phyloP scores from a whole-genome alignment of 2,797 vertebrate genomes.

The Botia almorhae region DNA sequence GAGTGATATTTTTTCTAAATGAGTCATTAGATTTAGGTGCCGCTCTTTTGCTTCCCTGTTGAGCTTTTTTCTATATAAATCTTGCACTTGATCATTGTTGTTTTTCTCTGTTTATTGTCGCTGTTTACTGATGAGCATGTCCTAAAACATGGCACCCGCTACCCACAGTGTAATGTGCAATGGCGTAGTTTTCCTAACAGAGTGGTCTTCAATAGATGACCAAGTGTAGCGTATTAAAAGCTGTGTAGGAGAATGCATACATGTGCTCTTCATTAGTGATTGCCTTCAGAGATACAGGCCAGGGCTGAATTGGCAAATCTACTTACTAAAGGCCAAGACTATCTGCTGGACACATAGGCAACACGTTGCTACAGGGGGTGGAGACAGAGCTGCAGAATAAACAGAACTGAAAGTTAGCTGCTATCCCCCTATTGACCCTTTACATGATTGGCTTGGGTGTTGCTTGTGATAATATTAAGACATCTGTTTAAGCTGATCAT shows the following conservation, averaged over 20 bases:
- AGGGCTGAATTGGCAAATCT: constrained; percentile 86
- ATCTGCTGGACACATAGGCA: constrained; percentile 82
- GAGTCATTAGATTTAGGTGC: too few species aligned
- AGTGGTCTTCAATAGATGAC: neutral
- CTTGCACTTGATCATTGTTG: too few species aligned
- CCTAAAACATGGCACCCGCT: too few species aligned
- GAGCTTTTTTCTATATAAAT: too few species aligned
- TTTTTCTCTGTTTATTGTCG: too few species aligned
- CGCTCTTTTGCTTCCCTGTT: too few species aligned
- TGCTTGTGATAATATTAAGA: neutral
- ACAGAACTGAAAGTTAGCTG: constrained; percentile 46
- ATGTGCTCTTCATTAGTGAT: constrained; percentile 86
- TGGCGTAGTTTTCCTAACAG: constrained; percentile 16
- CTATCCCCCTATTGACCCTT: constrained; percentile 64
- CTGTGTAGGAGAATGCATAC: constrained; percentile 77
- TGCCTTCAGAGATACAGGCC: constrained; percentile 79
- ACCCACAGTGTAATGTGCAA: constrained; percentile 9
- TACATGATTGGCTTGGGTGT: constrained; percentile 55
- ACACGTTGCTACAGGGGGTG: constrained; percentile 60
- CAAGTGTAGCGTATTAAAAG: constrained; percentile 60
- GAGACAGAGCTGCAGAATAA: constrained; percentile 27
- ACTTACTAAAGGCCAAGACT: constrained; percentile 80
- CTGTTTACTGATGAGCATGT: too few species aligned
- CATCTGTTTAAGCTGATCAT: neutral
- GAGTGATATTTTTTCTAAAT: too few species aligned